Base-by-base conservation (phyloP, 1,140 invertebrate genomes). In the Calosoma granatense region DNA sequence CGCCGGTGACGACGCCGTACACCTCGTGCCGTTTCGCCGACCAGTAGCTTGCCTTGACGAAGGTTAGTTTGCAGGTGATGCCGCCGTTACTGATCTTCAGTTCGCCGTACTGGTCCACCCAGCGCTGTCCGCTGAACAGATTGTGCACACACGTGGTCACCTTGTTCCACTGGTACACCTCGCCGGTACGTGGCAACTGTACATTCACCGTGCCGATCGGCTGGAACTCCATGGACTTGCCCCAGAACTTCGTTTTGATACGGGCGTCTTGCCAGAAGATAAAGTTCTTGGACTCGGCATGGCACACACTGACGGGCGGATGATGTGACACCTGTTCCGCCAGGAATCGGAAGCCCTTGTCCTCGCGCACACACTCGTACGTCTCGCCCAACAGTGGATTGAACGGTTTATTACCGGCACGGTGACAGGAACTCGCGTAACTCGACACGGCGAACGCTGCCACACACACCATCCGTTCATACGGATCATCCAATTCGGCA, bases 241-340 rank as follows among this genome's bases (percentile, higher is more conserved):
- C 90, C 89, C 90, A 93, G 75, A 94, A 94, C 72, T 90, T 90
- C 20, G 89, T 87, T 72, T 90, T 90, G 59, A 91, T 88, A 60
- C 86, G 74, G 1, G 84, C 81, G 66, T 88, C 85, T 78, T 92
- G 88, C 82, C 85, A 88, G 71, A 90, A 88, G 2, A 78, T 78
- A 74, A 88, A 93, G 65, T 83, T 84, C 58, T 78, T 71, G 81
- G 86, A 84, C 66, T 88, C 84, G 12, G 85, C 86, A 74, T 91
- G 80, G 67, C 90, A 90, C 14, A 86, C 88, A 65, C 85, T 88
- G 20, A 93, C 77, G 1, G 90, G 90, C 1, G 91, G 91, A 76
- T 93, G 90, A 73, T 93, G 90, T 56, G 85, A 87, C 1, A 94
- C 90, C 68, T 85, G 84, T 72, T 87, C 85, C 43, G 81, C 76